Conservation (phyloP, 2,888 invertebrate genomes). For the Metallyticus violacea region DNA sequence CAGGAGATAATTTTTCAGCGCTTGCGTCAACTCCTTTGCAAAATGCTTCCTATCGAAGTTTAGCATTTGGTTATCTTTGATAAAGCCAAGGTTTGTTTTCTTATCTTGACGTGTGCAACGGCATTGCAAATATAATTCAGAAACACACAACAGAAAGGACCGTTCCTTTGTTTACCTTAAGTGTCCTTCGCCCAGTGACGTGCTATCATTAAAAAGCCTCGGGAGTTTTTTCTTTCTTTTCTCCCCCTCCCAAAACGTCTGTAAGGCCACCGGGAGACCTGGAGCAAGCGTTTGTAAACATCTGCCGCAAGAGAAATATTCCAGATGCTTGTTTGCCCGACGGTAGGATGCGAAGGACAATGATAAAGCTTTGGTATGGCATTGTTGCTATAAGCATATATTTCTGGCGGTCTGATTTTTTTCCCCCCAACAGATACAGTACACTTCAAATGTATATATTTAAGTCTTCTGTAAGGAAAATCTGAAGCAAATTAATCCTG, state of each 20-base stretch:
- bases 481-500: no score
- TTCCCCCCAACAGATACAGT: no score
- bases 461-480: no score
- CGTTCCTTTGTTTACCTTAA: not conserved
- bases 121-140: not conserved
- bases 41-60: not conserved
- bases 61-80: not conserved
- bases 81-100: not conserved
- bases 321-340: not conserved
- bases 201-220: not conserved
- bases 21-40: no score
- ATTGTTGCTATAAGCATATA: no score
- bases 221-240: no score
- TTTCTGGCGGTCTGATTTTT: no score
- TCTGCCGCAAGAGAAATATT: not conserved
- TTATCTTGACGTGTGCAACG: not conserved
- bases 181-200: not conserved
- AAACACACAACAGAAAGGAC: not conserved
- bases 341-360: not conserved
- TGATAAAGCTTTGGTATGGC: no score
- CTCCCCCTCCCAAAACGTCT: not conserved
- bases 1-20: no score
- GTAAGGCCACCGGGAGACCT: not conserved
- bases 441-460: no score
- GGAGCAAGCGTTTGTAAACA: not conserved